Percentiles rank a stretch among this genome's conserved stretches.
Conservation (phyloP, 2,797 vertebrate species). For the Sebastes flavidus region DNA sequence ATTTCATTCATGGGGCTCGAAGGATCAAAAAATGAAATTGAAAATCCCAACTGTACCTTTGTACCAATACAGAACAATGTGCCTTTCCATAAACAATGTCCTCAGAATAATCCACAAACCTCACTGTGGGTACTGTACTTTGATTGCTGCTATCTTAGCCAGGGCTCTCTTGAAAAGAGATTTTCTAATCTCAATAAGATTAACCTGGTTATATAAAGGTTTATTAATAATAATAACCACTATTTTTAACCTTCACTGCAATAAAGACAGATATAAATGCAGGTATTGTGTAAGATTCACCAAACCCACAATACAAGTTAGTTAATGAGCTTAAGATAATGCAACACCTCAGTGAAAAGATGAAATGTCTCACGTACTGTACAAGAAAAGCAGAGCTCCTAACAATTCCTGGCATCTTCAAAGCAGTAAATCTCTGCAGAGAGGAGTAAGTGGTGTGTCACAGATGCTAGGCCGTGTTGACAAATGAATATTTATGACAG, state of each 20-base stretch:
- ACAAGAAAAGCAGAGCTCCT: neutral
- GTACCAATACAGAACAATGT: conserved; percentile 1
- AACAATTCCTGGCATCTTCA: conserved; percentile 42
- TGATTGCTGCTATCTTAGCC: too few relatives aligned
- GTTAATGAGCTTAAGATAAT: neutral
- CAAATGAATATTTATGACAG: conserved; percentile 63
- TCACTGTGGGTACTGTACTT: neutral
- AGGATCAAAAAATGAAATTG: conserved; percentile 14
- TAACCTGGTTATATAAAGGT: too few relatives aligned
- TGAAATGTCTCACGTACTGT: conserved; percentile 9
- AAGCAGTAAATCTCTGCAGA: conserved; percentile 50
- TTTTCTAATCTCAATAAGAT: too few relatives aligned
- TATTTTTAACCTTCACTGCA: neutral
- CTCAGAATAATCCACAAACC: neutral
- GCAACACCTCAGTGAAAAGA: neutral
- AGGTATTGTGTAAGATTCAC: neutral
- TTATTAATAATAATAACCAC: too few relatives aligned
- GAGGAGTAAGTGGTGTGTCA: conserved; percentile 27
- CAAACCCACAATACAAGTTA: neutral
- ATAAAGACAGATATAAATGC: neutral
- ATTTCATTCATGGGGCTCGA: conserved; percentile 30
- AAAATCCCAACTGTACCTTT: conserved; percentile 12
- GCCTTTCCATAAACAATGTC: conserved; percentile 6
- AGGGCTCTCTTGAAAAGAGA: too few relatives aligned
- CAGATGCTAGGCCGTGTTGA: conserved; percentile 23